These are phyloP conservation scores for Sepioteuthis lessoniana DNA, from an alignment of 2,888 invertebrate genomes.

Conservation along the genomic window DNA sequence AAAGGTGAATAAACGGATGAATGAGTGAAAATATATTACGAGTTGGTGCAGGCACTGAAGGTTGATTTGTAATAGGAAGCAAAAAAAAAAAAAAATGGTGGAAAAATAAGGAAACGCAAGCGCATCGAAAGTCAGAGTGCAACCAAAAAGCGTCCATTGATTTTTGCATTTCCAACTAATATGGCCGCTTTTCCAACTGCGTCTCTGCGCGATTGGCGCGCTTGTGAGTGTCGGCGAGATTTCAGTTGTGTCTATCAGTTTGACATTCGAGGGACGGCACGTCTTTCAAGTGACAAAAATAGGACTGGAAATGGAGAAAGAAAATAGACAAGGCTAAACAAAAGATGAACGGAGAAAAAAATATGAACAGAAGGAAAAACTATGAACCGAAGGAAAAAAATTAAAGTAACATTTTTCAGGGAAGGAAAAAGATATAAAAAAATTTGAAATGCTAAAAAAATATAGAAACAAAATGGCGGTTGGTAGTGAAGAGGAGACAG, in stretches of 20 bases:
- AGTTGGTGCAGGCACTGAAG: neutral
- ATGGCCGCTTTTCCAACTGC: conserved; percentile 15
- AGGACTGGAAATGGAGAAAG: neutral
- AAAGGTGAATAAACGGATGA: neutral
- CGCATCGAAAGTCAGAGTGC: neutral
- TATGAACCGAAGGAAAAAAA: no score
- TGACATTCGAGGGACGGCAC: conserved; percentile 10
- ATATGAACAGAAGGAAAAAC: neutral
- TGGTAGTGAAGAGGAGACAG: neutral
- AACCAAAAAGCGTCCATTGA: neutral
- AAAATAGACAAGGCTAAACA: conserved; percentile 33
- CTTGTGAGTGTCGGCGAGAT: neutral
- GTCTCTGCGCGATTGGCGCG: neutral
- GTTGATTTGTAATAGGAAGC: neutral
- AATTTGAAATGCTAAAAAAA: neutral
- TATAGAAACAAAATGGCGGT: neutral
- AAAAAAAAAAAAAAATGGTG: neutral
- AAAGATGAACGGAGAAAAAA: neutral
- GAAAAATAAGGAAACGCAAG: neutral
- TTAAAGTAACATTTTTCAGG: neutral
- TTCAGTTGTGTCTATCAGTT: conserved; percentile 20
- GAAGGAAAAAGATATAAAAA: neutral
- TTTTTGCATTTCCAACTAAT: neutral
- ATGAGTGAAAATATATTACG: neutral
- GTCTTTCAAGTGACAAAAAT: conserved; percentile 21